phyloP scores from a whole-genome alignment of 2,888 invertebrate species.

The Apantesis nais region DNA sequence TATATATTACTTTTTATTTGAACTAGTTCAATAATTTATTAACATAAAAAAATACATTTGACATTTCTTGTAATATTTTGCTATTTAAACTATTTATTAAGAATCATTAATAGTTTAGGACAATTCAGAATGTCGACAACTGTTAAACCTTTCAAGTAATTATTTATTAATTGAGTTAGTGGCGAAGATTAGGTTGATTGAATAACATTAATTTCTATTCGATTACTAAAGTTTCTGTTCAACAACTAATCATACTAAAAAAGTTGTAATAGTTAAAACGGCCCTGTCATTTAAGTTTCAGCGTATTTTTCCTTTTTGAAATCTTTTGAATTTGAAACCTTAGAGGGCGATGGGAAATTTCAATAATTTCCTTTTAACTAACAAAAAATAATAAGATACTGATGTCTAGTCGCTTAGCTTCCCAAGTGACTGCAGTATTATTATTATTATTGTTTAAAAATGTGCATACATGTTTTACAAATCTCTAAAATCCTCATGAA shows the following conservation, averaged over 20 bases:
- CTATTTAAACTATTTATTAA: not conserved
- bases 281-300: not conserved
- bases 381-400: not conserved
- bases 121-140: not conserved
- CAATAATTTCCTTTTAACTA: not conserved
- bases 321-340: not conserved
- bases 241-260: not conserved
- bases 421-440: not conserved
- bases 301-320: not conserved
- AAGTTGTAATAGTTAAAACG: not conserved
- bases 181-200: not conserved
- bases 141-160: not conserved
- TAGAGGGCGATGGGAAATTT: not conserved
- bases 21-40: constrained; percentile 2
- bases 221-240: too few species aligned
- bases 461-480: not conserved
- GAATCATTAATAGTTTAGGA: not conserved
- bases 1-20: not conserved
- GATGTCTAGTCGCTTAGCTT: not conserved
- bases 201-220: too few species aligned
- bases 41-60: not conserved
- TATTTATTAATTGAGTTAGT: not conserved
- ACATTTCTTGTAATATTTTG: not conserved
- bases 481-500: not conserved
- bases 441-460: not conserved